phyloP scores from a whole-genome alignment of 2,888 invertebrate species.

The Tachina lurida region DNA sequence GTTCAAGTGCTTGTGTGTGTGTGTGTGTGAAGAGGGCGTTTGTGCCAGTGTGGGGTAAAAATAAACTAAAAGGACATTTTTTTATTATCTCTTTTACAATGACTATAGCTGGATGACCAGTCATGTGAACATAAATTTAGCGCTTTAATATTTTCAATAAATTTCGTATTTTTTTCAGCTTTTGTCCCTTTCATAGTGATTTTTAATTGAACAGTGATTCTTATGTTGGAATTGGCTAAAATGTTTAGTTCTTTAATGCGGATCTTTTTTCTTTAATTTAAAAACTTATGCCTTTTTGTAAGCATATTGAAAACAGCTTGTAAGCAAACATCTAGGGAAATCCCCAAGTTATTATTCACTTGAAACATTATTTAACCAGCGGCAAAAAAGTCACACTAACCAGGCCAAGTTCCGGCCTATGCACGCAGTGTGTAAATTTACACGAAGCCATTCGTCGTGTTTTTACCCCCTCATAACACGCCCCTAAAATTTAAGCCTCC shows the following conservation, averaged over 20 bases:
- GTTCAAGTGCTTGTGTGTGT: slow-evolving; percentile 13
- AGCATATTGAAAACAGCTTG: no score
- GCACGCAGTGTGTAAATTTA: no score
- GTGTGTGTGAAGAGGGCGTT: not conserved
- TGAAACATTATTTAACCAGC: no score
- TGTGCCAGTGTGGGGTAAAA: not conserved
- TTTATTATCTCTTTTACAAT: slow-evolving; percentile 59
- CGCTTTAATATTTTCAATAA: slow-evolving; percentile 51
- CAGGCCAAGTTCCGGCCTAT: no score
- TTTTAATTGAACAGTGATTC: slow-evolving; percentile 28
- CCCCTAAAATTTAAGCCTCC: no score
- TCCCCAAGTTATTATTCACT: no score
- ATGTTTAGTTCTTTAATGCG: not conserved
- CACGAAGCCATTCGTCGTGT: no score
- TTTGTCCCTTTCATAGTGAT: not conserved
- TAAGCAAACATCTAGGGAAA: no score
- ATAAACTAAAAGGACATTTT: not conserved
- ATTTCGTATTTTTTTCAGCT: not conserved
- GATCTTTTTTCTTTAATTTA: no score
- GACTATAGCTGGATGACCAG: slow-evolving; percentile 49
- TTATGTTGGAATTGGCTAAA: not conserved
- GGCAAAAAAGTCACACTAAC: no score
- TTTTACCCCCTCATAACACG: no score
- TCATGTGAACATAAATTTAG: slow-evolving; percentile 62
- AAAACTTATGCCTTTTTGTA: no score